These are phyloP conservation scores for Calypte anna DNA, from an alignment of 2,113 vertebrate species.

Conservation along the genomic window DNA sequence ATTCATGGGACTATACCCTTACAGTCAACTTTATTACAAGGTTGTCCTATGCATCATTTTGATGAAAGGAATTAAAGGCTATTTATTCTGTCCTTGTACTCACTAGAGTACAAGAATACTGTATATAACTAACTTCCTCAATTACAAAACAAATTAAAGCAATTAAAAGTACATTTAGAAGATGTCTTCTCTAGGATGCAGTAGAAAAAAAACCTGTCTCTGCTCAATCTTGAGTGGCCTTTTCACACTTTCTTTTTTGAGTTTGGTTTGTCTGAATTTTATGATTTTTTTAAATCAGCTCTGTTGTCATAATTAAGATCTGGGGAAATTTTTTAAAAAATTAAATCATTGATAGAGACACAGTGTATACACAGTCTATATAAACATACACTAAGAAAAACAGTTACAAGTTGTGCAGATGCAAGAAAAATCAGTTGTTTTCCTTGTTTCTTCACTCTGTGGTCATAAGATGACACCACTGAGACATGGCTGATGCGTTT, in stretches of 20 bases:
- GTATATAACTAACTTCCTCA: not conserved
- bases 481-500: not conserved
- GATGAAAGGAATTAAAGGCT: not conserved
- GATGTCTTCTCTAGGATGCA: not conserved
- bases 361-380: not conserved
- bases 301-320: not conserved
- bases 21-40: not conserved
- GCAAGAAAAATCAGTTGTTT: not conserved
- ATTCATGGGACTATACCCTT: not conserved
- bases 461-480: not conserved
- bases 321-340: not conserved
- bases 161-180: not conserved
- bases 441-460: fast-evolving
- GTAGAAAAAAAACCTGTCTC: not conserved
- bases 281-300: not conserved
- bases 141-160: not conserved
- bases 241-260: not conserved
- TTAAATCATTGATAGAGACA: not conserved
- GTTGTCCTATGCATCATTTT: not conserved
- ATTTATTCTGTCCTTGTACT: not conserved
- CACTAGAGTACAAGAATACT: not conserved
- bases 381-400: not conserved
- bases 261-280: not conserved
- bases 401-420: not conserved
- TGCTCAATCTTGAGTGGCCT: not conserved